Evolutionary conservation across 2,113 vertebrate genomes (phyloP).

Genomic region (Pluvialis apricaria): DNA sequence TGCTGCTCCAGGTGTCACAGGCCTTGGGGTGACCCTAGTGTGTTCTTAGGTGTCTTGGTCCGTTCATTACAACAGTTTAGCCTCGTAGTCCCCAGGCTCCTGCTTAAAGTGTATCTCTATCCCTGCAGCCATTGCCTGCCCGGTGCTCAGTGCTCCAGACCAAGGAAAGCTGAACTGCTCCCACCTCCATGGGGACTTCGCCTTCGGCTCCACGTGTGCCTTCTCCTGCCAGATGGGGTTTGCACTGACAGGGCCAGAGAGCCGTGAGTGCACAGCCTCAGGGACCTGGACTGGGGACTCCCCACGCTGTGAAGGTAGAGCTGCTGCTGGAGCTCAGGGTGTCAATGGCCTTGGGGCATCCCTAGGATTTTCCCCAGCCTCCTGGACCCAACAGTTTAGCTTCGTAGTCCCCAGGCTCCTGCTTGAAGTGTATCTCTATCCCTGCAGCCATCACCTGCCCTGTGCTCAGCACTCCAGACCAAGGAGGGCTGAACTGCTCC

Average conservation of each 20-base stretch:
- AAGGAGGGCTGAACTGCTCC: slow-evolving; percentile 66
- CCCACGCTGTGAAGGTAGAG: slow-evolving; percentile 40
- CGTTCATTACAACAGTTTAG: neutral
- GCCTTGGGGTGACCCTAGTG: neutral
- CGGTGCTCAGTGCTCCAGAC: slow-evolving; percentile 38
- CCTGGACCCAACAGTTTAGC: neutral
- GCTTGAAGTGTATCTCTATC: neutral
- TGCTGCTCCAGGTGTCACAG: neutral
- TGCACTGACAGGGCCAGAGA: slow-evolving; percentile 24
- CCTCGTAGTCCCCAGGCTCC: rapidly evolving
- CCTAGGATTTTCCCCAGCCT: neutral
- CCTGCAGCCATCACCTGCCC: slow-evolving; percentile 61
- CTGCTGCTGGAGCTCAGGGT: neutral
- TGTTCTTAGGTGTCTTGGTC: neutral
- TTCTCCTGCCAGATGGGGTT: slow-evolving; percentile 73
- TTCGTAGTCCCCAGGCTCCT: neutral
- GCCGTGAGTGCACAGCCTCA: slow-evolving; percentile 36
- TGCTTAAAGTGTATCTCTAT: neutral
- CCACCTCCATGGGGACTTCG: slow-evolving; percentile 44
- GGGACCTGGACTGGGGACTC: slow-evolving; percentile 66
- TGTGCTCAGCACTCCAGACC: neutral
- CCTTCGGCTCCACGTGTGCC: slow-evolving; percentile 71
- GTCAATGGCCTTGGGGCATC: neutral
- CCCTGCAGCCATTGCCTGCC: slow-evolving; percentile 9
- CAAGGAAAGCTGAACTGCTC: slow-evolving; percentile 49